A percentile compares a stretch with the other conserved stretches of the same genome.
phyloP scores from a whole-genome alignment of 2,797 vertebrate species.

The Merluccius polli region DNA sequence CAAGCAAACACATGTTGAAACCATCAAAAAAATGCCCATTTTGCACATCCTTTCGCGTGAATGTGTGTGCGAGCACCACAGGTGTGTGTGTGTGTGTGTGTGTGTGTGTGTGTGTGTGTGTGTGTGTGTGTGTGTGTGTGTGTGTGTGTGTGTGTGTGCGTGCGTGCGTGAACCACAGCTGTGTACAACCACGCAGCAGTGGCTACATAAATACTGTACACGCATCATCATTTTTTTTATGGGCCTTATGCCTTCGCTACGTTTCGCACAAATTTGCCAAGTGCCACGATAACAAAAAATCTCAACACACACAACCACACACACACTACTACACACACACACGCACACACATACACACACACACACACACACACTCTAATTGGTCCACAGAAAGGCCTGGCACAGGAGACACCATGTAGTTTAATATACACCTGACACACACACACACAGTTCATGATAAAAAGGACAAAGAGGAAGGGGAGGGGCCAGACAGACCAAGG shows the following conservation, averaged over 20 bases:
- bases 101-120: no score
- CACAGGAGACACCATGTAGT: no score
- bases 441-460: no score
- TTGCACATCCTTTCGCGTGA: no score
- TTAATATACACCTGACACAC: no score
- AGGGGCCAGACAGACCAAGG: conserved; percentile 9
- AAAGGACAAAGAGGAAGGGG: background rate
- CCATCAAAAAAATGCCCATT: no score
- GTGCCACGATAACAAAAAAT: background rate
- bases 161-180: background rate
- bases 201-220: background rate
- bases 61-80: no score
- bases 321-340: no score
- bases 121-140: background rate
- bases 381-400: no score
- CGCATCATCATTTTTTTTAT: background rate
- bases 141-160: background rate
- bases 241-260: background rate
- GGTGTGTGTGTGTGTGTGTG: background rate
- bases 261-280: background rate
- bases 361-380: background rate
- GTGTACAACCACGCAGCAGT: background rate
- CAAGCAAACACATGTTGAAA: background rate
- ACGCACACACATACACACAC: no score
- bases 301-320: background rate